Evolutionary conservation across 2,113 vertebrate species (phyloP).

Genomic region (Furnarius figulus): DNA sequence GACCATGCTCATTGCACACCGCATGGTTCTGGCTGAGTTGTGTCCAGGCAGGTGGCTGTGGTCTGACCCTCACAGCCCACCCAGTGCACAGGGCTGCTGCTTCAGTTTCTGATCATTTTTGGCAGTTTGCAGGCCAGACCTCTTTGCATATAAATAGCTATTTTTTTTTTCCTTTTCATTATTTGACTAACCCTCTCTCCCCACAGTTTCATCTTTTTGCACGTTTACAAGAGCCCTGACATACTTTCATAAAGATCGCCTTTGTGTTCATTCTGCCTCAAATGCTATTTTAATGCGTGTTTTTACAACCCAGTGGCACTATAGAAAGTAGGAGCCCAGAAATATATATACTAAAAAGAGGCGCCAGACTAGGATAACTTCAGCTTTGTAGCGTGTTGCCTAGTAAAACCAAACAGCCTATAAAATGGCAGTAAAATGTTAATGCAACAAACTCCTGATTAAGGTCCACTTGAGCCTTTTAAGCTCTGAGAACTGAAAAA

Average conservation of each 20-base stretch:
- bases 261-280: neutral
- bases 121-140: neutral
- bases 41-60: neutral
- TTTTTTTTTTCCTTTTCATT: neutral
- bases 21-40: rapidly evolving
- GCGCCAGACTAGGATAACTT: neutral
- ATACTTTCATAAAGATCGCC: neutral
- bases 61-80: neutral
- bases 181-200: slow-evolving; percentile 5
- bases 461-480: neutral
- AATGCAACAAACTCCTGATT: neutral
- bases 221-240: neutral
- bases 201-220: neutral
- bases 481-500: neutral
- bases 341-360: neutral
- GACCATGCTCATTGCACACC: rapidly evolving
- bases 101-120: neutral
- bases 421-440: neutral
- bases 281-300: neutral
- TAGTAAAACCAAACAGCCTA: neutral
- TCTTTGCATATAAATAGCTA: slow-evolving; percentile 27
- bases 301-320: neutral
- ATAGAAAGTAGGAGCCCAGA: neutral
- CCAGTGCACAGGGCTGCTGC: neutral
- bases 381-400: neutral